A percentile compares a stretch with the other conserved stretches of the same genome.
phyloP scores from a whole-genome alignment of 2,113 vertebrate genomes.

The Cyprinodon variegatus region DNA sequence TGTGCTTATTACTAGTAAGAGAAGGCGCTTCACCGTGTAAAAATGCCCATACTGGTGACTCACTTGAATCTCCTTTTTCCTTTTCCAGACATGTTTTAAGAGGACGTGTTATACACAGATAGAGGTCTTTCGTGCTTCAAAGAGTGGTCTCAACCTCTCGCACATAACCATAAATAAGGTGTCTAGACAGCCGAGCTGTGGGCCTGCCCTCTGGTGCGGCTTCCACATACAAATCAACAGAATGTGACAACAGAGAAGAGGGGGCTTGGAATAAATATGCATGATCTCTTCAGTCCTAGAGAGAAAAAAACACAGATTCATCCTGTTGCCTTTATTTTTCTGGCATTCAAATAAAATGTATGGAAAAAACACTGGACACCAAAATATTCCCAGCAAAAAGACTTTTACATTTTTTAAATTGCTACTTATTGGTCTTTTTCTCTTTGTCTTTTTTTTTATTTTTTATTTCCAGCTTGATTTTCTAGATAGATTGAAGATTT shows the following conservation, averaged over 20 bases:
- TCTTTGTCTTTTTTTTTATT: not conserved
- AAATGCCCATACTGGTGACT: not conserved
- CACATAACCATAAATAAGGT: conserved; percentile 49
- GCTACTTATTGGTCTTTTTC: not conserved
- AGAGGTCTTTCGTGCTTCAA: not conserved
- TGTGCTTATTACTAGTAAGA: not conserved
- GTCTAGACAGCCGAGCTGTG: conserved; percentile 57
- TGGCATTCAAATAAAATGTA: not conserved
- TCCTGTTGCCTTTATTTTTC: not conserved
- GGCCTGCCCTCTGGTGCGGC: conserved; percentile 49
- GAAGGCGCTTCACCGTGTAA: not conserved
- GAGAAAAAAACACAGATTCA: conserved; percentile 38
- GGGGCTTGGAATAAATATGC: conserved; percentile 29
- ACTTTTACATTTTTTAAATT: not conserved
- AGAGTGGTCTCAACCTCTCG: not conserved
- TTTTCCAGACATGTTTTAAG: not conserved
- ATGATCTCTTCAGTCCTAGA: conserved; percentile 32
- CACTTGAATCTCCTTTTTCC: not conserved
- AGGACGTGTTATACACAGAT: not conserved
- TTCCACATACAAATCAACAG: conserved; percentile 53
- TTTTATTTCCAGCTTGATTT: not conserved
- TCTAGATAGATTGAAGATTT: not conserved
- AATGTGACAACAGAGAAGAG: conserved; percentile 7
- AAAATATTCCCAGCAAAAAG: not conserved
- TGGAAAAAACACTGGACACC: too few species aligned